Percentiles rank a stretch among this genome's conserved stretches.
phyloP scores from a whole-genome alignment of 2,888 invertebrate genomes.

The Apodemia zela region DNA sequence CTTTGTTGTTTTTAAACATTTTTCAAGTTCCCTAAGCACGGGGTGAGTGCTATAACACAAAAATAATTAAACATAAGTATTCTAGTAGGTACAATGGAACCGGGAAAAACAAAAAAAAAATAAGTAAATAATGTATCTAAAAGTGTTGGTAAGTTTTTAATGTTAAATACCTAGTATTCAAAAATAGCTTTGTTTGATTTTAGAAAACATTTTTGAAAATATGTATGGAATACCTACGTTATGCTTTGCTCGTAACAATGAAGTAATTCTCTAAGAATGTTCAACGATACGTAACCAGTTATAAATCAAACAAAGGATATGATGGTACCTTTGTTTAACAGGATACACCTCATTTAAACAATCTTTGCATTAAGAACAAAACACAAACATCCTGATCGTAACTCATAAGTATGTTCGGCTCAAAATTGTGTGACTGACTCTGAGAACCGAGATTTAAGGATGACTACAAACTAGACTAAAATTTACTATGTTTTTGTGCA shows the following conservation, averaged over 20 bases:
- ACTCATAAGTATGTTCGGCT: background rate
- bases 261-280: background rate
- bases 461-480: background rate
- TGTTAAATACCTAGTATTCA: too few species aligned
- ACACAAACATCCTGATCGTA: constrained; percentile 21
- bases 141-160: too few species aligned
- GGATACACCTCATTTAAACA: constrained; percentile 20
- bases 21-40: too few species aligned
- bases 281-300: background rate
- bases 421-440: background rate
- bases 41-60: too few species aligned
- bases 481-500: background rate
- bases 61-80: too few species aligned
- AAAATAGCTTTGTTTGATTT: too few species aligned
- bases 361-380: constrained; percentile 17
- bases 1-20: too few species aligned
- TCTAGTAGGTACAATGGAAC: too few species aligned
- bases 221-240: background rate
- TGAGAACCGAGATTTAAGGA: background rate
- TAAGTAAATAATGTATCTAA: too few species aligned
- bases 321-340: constrained; percentile 4
- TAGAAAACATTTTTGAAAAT: too few species aligned
- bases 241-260: background rate
- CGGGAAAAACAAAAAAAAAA: too few species aligned
- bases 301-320: constrained; percentile 5